phyloP scores from a whole-genome alignment of 2,888 invertebrate genomes.

The Cecidostiba fungosa region DNA sequence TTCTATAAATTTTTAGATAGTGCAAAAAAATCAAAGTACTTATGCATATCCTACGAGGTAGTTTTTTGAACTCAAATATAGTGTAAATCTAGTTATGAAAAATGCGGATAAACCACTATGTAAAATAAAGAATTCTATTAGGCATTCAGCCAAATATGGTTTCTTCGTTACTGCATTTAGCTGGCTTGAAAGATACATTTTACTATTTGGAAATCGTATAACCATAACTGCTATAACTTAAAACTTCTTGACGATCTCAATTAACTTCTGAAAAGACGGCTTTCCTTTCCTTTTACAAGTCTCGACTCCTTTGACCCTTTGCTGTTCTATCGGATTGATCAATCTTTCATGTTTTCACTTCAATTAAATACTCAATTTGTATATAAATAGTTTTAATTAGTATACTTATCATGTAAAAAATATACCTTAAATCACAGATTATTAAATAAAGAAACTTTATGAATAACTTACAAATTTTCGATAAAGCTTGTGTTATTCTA shows the following conservation, averaged over 20 bases:
- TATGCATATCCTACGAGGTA: no score
- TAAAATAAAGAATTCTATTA: background rate
- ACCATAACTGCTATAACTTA: background rate
- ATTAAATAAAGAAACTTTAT: no score
- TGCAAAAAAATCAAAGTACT: no score
- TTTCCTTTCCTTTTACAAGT: background rate
- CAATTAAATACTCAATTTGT: background rate
- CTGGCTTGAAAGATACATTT: background rate
- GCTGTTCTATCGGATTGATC: conserved; percentile 6
- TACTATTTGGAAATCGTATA: background rate
- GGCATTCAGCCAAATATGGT: background rate
- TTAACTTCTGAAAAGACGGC: conserved; percentile 8
- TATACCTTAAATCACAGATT: no score
- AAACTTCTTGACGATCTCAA: background rate
- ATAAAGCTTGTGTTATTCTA: no score
- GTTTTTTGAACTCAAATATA: no score
- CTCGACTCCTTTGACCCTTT: background rate
- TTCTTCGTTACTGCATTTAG: background rate
- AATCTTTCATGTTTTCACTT: conserved; percentile 1
- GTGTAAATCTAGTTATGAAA: background rate
- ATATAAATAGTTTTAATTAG: background rate
- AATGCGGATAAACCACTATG: background rate
- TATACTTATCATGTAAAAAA: background rate
- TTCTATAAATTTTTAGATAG: background rate
- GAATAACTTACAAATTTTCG: no score